Evolutionary conservation across 2,797 vertebrate genomes (phyloP).

Genomic region (Spondyliosoma cantharus): DNA sequence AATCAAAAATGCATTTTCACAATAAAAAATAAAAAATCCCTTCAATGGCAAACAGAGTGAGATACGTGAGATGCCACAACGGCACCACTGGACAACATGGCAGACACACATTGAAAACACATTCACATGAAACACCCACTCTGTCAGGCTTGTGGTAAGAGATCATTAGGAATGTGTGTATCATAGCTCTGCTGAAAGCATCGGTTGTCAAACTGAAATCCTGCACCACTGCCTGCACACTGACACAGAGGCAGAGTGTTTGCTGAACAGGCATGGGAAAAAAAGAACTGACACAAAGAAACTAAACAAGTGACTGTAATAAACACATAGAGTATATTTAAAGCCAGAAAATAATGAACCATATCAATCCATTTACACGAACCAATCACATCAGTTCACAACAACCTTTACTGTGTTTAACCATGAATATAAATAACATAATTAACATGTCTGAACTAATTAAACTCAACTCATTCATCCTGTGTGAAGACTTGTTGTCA

Average conservation of each 20-base stretch:
- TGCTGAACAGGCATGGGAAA: not conserved
- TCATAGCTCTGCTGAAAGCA: conserved; percentile 2
- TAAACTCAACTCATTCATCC: not conserved
- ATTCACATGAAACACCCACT: not conserved
- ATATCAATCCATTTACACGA: conserved; percentile 4
- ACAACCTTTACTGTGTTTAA: conserved; percentile 12
- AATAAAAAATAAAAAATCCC: conserved; percentile 16
- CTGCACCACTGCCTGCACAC: not conserved
- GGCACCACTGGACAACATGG: conserved; percentile 30
- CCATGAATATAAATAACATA: conserved; percentile 4
- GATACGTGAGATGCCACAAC: conserved; percentile 12
- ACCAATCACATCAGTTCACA: conserved; percentile 1
- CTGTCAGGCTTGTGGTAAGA: not conserved
- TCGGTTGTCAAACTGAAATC: not conserved
- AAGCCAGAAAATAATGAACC: conserved; percentile 12
- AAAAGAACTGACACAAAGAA: not conserved
- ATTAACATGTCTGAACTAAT: not conserved
- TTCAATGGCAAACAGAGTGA: conserved; percentile 41
- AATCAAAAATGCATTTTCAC: not conserved
- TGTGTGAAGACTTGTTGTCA: conserved; percentile 6
- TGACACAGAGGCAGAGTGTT: conserved; percentile 13
- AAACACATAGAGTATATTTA: conserved; percentile 1
- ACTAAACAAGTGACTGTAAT: conserved; percentile 1
- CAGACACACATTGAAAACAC: not conserved
- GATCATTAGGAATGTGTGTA: not conserved